Percentiles rank a stretch among this genome's conserved stretches.
Evolutionary conservation across 2,888 invertebrate species (phyloP).

Genomic region (Iselma pallidipennis): DNA sequence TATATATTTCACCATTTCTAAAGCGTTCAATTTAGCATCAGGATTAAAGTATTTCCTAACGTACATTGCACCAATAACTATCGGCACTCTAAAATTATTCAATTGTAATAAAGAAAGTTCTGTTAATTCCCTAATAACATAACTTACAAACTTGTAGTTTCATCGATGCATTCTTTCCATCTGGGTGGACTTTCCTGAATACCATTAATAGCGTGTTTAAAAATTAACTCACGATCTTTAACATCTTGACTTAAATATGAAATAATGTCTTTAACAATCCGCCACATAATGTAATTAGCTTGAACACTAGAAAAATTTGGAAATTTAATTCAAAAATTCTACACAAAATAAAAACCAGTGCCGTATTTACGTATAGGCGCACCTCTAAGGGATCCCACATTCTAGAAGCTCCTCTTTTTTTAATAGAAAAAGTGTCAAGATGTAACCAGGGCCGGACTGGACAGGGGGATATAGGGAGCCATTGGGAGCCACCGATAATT

Average conservation of each 20-base stretch:
- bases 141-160: constrained; percentile 58
- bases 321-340: not conserved
- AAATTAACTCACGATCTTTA: constrained; percentile 73
- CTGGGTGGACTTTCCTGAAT: constrained; percentile 57
- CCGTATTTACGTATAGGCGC: too few species aligned
- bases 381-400: too few species aligned
- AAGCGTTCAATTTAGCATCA: constrained; percentile 74
- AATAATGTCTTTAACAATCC: constrained; percentile 76
- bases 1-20: constrained; percentile 83
- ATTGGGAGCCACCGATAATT: too few species aligned
- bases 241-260: constrained; percentile 75
- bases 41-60: constrained; percentile 80
- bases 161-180: constrained; percentile 76
- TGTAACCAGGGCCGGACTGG: too few species aligned
- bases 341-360: too few species aligned
- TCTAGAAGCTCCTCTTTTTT: too few species aligned
- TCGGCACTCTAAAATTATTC: constrained; percentile 16
- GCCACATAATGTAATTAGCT: constrained; percentile 90
- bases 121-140: too few species aligned
- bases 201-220: constrained; percentile 75
- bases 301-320: constrained; percentile 57
- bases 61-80: constrained; percentile 67
- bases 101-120: constrained; percentile 3
- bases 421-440: too few species aligned
- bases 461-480: too few species aligned